Conservation (phyloP, 2,888 invertebrate genomes). For the Tipula vernalis region DNA sequence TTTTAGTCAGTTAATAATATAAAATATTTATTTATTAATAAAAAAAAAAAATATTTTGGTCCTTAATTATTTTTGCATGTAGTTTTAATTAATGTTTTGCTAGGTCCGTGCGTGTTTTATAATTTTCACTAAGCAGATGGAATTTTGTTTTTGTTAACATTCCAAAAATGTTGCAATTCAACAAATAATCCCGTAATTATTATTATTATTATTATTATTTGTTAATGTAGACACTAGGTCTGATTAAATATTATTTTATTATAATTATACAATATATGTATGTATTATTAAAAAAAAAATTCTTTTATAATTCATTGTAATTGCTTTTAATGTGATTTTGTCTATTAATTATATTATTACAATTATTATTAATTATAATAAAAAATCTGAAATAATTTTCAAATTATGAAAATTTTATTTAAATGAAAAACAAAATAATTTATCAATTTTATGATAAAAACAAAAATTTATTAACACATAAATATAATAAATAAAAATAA, state of each 20-base stretch:
- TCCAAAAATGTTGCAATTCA: background rate
- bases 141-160: background rate
- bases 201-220: background rate
- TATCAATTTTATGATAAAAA: background rate
- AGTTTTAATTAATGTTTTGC: background rate
- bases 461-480: background rate
- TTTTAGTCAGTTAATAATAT: background rate
- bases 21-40: background rate
- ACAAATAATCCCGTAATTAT: background rate
- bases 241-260: background rate
- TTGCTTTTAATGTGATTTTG: constrained; percentile 4
- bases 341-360: constrained; percentile 4
- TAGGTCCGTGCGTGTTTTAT: background rate
- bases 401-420: background rate
- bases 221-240: background rate
- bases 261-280: background rate
- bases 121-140: background rate
- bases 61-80: background rate
- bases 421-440: background rate
- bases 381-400: background rate
- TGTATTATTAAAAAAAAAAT: background rate
- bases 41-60: background rate
- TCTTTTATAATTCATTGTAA: background rate
- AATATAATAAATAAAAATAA: background rate
- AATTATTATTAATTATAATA: background rate